A percentile compares a stretch with the other conserved stretches of the same genome.
phyloP scores from a whole-genome alignment of 2,888 invertebrate species.

The Gisinianus flammeolus region DNA sequence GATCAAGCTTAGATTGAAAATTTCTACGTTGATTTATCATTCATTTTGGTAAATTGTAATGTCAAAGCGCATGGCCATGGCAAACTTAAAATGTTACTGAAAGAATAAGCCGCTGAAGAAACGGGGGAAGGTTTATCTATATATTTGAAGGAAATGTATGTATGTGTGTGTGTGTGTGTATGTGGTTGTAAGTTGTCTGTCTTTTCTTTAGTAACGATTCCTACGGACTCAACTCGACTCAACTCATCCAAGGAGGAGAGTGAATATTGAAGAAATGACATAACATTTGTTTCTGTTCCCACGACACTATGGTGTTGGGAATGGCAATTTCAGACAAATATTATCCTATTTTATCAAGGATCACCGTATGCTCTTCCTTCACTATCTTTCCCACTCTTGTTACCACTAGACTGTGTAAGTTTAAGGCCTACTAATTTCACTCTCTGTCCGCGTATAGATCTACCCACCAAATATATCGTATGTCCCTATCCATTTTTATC shows the following conservation, averaged over 20 bases:
- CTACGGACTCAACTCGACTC: not conserved
- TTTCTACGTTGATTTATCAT: no score
- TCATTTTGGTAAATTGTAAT: no score
- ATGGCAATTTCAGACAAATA: slow-evolving; percentile 52
- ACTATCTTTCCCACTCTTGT: not conserved
- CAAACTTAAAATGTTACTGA: no score
- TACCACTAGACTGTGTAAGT: not conserved
- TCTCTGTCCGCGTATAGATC: not conserved
- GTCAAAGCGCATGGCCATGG: no score
- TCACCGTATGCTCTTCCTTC: slow-evolving; percentile 16
- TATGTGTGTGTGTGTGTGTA: not conserved
- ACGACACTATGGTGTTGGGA: slow-evolving; percentile 46
- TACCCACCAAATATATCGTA: not conserved
- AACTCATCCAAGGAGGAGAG: slow-evolving; percentile 7
- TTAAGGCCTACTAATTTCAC: not conserved
- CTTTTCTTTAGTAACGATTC: not conserved
- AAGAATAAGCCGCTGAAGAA: no score
- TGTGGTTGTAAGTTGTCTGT: not conserved
- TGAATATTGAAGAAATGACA: slow-evolving; percentile 21
- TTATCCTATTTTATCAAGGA: slow-evolving; percentile 48
- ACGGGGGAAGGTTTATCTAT: no score
- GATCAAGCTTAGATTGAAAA: no score
- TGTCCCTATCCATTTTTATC: not conserved
- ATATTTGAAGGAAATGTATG: not conserved
- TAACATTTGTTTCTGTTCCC: slow-evolving; percentile 49